phyloP scores from a whole-genome alignment of 2,113 vertebrate genomes.

The Carollia perspicillata region DNA sequence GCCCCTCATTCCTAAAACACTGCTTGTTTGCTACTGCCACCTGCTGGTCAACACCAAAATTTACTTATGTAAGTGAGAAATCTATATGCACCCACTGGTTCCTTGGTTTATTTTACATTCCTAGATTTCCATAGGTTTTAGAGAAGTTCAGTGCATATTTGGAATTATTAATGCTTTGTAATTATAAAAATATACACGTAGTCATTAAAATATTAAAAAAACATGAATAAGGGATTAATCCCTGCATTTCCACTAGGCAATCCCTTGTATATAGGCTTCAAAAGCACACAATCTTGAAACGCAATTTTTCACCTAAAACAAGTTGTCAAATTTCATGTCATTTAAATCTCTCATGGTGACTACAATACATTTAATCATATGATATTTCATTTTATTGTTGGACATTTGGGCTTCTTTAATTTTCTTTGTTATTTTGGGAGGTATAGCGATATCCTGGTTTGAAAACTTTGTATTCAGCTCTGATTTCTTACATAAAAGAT shows the following conservation, averaged over 20 bases:
- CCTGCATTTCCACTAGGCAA: not conserved
- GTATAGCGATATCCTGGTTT: not conserved
- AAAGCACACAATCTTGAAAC: not conserved
- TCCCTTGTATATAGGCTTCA: not conserved
- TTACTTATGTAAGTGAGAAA: not conserved
- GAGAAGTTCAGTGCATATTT: not conserved
- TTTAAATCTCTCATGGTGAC: not conserved
- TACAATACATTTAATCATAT: not conserved
- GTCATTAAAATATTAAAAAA: not conserved
- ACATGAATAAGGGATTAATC: not conserved
- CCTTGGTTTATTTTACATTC: not conserved
- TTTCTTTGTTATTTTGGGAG: not conserved
- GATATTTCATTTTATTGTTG: not conserved
- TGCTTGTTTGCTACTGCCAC: constrained; percentile 52
- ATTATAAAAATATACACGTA: not conserved
- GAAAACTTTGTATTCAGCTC: not conserved
- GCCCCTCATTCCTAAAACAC: not conserved
- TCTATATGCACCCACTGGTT: not conserved
- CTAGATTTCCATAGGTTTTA: not conserved
- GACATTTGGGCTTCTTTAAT: not conserved
- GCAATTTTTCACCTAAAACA: not conserved
- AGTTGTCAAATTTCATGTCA: not conserved
- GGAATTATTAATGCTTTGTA: not conserved
- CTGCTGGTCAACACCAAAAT: not conserved
- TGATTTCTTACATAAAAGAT: not conserved